Evolutionary conservation across 1,140 invertebrate genomes (phyloP).

Genomic region (Saxidomus purpurata): DNA sequence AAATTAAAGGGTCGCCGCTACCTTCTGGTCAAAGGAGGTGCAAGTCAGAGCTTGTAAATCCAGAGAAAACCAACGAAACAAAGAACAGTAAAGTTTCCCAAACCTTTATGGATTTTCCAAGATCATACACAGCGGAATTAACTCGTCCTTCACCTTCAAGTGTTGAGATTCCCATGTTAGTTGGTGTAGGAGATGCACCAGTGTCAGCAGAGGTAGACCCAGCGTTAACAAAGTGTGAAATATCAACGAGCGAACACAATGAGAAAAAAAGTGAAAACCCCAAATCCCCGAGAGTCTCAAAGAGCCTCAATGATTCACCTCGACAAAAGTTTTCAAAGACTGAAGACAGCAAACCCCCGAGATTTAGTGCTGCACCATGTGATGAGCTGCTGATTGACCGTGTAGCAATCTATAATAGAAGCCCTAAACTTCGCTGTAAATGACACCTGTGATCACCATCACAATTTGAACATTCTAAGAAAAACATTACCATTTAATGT

Average conservation of each 20-base stretch:
- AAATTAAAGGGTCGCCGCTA: background rate
- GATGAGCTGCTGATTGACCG: slow-evolving; percentile 45
- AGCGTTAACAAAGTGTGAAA: background rate
- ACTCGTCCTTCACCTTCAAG: background rate
- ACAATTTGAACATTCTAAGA: no score
- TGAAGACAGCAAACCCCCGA: background rate
- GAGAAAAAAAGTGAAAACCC: background rate
- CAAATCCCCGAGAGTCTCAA: background rate
- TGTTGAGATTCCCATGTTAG: background rate
- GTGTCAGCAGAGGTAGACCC: background rate
- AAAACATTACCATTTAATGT: no score
- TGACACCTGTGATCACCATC: background rate
- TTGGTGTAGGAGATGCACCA: no score
- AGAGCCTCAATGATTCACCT: background rate
- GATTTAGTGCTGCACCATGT: background rate
- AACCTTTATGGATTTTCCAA: background rate
- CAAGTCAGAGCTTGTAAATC: background rate
- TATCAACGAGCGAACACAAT: background rate
- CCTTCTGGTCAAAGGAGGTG: background rate
- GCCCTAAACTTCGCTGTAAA: slow-evolving; percentile 21
- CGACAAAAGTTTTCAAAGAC: background rate
- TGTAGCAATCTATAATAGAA: slow-evolving; percentile 47
- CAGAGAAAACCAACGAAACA: background rate
- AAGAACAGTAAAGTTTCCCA: background rate
- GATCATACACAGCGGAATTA: background rate